These are phyloP conservation scores for Muntiacus muntjak DNA, from an alignment of 2,113 vertebrate genomes.

Conservation along the genomic window DNA sequence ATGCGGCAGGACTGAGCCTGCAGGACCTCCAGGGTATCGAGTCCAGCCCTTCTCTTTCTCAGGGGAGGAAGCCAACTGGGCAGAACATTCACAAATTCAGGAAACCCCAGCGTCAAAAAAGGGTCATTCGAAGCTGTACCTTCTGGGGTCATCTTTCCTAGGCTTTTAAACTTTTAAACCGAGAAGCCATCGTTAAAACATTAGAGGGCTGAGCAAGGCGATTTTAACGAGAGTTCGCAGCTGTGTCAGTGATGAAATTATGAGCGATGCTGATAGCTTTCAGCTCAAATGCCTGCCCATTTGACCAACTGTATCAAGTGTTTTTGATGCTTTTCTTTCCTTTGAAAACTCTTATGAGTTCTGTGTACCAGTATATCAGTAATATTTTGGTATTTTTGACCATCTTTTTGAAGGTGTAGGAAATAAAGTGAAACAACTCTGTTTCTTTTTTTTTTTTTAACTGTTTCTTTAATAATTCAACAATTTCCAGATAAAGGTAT, in stretches of 20 bases:
- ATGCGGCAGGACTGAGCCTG: background rate
- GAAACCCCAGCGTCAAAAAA: background rate
- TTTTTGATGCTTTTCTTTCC: background rate
- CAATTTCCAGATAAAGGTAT: background rate
- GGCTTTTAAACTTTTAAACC: constrained; percentile 21
- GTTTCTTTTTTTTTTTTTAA: background rate
- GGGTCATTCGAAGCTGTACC: background rate
- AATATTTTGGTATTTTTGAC: background rate
- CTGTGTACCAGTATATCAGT: background rate
- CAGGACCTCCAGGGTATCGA: background rate
- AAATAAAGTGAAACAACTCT: background rate
- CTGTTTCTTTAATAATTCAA: background rate
- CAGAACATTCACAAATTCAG: background rate
- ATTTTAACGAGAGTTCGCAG: background rate
- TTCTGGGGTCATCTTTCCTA: background rate
- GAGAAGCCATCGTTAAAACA: background rate
- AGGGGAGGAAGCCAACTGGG: background rate
- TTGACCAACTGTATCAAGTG: background rate
- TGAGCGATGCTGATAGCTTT: background rate
- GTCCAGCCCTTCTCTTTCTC: background rate
- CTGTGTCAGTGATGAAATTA: background rate
- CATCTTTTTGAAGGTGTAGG: background rate
- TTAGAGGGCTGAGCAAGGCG: background rate
- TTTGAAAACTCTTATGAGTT: background rate
- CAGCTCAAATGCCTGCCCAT: background rate